Evolutionary conservation across 2,888 invertebrate genomes (phyloP), one percentile per base, ranked within the genome.

Genomic region (Flexamia atlantica): DNA sequence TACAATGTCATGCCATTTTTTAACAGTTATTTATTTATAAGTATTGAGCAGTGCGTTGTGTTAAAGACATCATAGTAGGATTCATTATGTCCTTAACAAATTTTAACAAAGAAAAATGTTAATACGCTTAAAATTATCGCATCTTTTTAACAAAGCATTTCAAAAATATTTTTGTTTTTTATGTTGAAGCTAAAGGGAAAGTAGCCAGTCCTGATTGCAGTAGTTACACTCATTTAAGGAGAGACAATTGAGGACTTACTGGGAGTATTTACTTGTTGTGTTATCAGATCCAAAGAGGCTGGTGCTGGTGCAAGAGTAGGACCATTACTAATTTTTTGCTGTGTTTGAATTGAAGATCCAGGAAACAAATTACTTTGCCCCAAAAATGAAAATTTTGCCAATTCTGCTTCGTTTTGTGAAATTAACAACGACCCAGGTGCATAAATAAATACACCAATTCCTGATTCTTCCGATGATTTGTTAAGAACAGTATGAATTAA

Each of bases 391-490:
- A 4, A 14, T 25, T 30, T 64, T 10, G 28, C 14, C 25, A 14
- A 9, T 3, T 4, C 12, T 14, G 9, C 12, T 28, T 30, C 64
- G 17, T 17, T 17, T 28, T 64, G 10, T 28, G 28, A 12, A 0
- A 20, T 30, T 28, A 64, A 64, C 10, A 64, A 14, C 14, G 64
- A 64, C 4, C 64, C 64, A 30, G 64, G 64, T 9, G 64, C 64
- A 30, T 64, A 64, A 14, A 64, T 28, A 12, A 64, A 64, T 28
- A 64, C 28, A 28, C 14, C 2, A 1, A 30, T 4, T 17, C 64
- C 28, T 7, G 30, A 17, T 14, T 30, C 64, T 5, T 17, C 30
- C 9, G 14, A 28, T 1, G 30, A 28, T 30, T 64, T 64, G 1
- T 17, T 14, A 17, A 64, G 14, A 28, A 64, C 17, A 28, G 9